Evolutionary conservation across 2,888 invertebrate genomes (phyloP), one percentile per base, ranked within the genome.

Genomic region (Kryphioiulus occultus): DNA sequence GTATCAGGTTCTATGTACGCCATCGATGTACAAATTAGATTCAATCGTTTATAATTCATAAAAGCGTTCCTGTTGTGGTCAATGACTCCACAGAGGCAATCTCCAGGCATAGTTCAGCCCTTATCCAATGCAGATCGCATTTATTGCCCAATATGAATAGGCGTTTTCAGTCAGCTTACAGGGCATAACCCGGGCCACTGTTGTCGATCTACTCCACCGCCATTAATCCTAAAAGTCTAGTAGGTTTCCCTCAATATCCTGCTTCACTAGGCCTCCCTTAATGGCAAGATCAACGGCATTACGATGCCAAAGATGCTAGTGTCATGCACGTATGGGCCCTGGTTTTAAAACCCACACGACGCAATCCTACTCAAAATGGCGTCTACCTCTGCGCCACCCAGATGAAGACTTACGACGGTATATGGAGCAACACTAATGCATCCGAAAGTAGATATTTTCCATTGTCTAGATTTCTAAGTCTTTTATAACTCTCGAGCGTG

Each of bases 371-470:
- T 22, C 30, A 78, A 78, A 78, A 78, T 78, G 78, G 78, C 30
- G 78, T 32, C 78, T 32, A 78, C 78, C 68, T 68, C 68, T 26
- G 68, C 26, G 68, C 68, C 68, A 26, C 22, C 68, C 22, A 22
- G 78, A 78, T 78, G 78, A 78, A 78, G 78, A 78, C 78, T 78
- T 78, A 30, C 30, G 78, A 78, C 22, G 78, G 78, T 78, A 78
- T 78, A 78, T 78, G 78, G 78, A 78, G 78, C 78, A 78, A 78
- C 78, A 78, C 78, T 78, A 78, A 78, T 78, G 78, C 78, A 78
- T 78, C 26, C 26, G 30, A 78, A 78, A 78, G 78, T 30, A 78
- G 78, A 78, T 78, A 78, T 78, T 78, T 78, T 78, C 78, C 78
- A 78, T 78, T 78, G 78, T 78, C 78, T 78, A 17, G 78, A 78